Evolutionary conservation across 1,140 invertebrate species (phyloP).

Genomic region (Diabrotica virgifera): DNA sequence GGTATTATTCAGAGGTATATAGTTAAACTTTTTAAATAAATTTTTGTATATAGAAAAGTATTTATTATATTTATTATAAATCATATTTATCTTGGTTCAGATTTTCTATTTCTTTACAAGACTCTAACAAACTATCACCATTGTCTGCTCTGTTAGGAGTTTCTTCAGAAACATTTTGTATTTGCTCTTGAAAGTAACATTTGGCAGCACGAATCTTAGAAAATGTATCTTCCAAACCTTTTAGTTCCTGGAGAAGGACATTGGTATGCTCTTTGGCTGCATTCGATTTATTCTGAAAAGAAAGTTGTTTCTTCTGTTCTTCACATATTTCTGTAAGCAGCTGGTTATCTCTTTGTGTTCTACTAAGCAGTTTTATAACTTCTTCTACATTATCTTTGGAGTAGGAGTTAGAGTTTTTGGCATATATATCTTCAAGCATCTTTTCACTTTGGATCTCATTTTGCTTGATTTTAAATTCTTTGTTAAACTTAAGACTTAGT

Average conservation of each 20-base stretch:
- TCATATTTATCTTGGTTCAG: too few species aligned
- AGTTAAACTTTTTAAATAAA: too few species aligned
- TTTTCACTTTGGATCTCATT: slow-evolving; percentile 16
- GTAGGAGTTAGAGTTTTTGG: slow-evolving; percentile 35
- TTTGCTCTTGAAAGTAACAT: slow-evolving; percentile 55
- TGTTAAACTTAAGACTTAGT: slow-evolving; percentile 31
- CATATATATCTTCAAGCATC: slow-evolving; percentile 29
- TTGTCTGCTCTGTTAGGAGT: slow-evolving; percentile 53
- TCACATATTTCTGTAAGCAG: slow-evolving; percentile 45
- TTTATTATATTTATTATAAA: too few species aligned
- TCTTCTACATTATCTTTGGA: slow-evolving; percentile 16
- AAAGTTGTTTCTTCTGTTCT: slow-evolving; percentile 47
- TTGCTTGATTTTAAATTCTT: slow-evolving; percentile 27
- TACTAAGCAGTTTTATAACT: slow-evolving; percentile 27
- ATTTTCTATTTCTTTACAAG: too few species aligned
- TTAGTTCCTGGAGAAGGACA: slow-evolving; percentile 50
- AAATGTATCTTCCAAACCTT: slow-evolving; percentile 53
- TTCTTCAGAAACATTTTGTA: slow-evolving; percentile 52
- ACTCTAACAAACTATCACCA: slow-evolving; percentile 43
- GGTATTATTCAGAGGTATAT: too few species aligned
- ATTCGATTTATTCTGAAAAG: slow-evolving; percentile 46
- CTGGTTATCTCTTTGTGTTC: slow-evolving; percentile 49
- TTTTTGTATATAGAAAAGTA: too few species aligned
- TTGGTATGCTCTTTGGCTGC: slow-evolving; percentile 51
- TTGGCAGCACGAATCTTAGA: slow-evolving; percentile 49